phyloP scores from a whole-genome alignment of 2,113 vertebrate genomes.

The Cottus gobio region DNA sequence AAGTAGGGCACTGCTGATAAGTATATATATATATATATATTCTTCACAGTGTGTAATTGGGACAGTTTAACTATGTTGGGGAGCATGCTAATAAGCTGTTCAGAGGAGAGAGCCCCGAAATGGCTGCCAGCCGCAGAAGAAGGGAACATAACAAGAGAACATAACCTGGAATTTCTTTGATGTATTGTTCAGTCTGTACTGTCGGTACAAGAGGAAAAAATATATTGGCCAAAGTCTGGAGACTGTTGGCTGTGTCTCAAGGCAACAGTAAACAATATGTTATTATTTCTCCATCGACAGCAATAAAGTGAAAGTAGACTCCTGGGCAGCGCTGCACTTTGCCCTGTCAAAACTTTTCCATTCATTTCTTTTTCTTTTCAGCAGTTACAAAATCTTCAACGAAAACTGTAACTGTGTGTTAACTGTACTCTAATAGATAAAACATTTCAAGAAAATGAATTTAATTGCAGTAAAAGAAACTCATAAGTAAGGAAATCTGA shows the following conservation, averaged over 20 bases:
- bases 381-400: background rate
- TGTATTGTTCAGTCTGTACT: slow-evolving; percentile 26
- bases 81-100: slow-evolving; percentile 1
- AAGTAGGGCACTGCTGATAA: background rate
- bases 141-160: background rate
- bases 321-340: slow-evolving; percentile 27
- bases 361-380: slow-evolving; percentile 17
- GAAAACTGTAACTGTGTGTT: background rate
- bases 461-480: slow-evolving; percentile 1
- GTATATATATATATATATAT: too few relatives aligned
- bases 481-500: background rate
- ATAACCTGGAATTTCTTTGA: slow-evolving; percentile 30
- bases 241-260: slow-evolving; percentile 45
- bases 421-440: background rate
- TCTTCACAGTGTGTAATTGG: background rate
- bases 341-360: slow-evolving; percentile 40
- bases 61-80: background rate
- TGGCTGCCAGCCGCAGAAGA: background rate
- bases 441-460: background rate
- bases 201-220: slow-evolving; percentile 23
- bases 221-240: slow-evolving; percentile 32
- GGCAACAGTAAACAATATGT: slow-evolving; percentile 49
- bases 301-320: slow-evolving; percentile 45
- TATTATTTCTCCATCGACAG: slow-evolving; percentile 56
- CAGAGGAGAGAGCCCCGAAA: background rate